Base-by-base conservation (phyloP, 1,140 invertebrate genomes). In the Nephotettix cincticeps region DNA sequence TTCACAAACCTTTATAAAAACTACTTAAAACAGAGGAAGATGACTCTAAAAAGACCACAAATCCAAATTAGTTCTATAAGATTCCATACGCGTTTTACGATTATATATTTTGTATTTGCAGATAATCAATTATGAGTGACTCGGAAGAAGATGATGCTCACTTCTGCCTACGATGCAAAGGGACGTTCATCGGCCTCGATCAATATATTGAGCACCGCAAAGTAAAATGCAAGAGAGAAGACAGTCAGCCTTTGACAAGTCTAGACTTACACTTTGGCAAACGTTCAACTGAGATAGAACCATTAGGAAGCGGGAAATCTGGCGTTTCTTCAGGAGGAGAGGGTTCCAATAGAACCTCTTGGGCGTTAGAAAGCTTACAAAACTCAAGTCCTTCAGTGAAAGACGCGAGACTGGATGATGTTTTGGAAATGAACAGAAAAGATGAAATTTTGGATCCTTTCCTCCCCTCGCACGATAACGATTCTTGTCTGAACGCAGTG, bases 201-300 rank as follows among this genome's bases (percentile, higher is more conserved):
- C 92, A 91, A 77, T 96, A 96, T 78, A 86, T 96, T 0, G 84
- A 85, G 13, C 93, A 95, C 77, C 86, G 93, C 28, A 93, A 93
- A 79, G 81, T 86, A 74, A 80, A 86, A 75, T 90, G 88, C 76
- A 64, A 61, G 32, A 51, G 47, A 43, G 27, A 40, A 66, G 56
- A 23, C 21, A 45, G 30, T 36, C 1, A 71, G 30, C 29, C 27
- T 17, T 1, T 29, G 13, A 11, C 54, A 2, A 19, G 11, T 30
- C n/a, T 45, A n/a, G 61, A 40, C 25, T 2, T 29, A 9, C 21
- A 25, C 27, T 27, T 28, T 54, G 19, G 19, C 71, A 23, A 43
- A 36, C 1, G 19, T 69, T 4, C 28, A 13, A 14, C 19, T n/a
- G 58, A 40, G 1, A 23, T 3, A 0, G 36, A 32, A 11, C 25